Evolutionary conservation across 2,888 invertebrate species (phyloP).

Genomic region (Drosophila formosana): DNA sequence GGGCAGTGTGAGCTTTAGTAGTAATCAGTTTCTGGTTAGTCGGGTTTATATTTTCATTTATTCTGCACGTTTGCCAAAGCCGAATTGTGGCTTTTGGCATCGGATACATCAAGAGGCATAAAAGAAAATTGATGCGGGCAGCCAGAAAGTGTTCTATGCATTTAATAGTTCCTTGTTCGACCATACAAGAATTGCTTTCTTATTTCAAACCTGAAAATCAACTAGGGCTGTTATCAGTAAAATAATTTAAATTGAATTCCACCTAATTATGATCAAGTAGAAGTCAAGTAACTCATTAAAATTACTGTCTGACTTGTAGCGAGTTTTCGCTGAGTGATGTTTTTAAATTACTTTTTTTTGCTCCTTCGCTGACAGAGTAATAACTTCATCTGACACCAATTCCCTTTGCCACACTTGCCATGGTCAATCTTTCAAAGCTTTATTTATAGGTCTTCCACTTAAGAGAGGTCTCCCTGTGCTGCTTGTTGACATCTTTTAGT

Average conservation of each 20-base stretch:
- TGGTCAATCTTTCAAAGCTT: slow-evolving; percentile 22
- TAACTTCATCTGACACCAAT: slow-evolving; percentile 5
- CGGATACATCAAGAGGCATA: slow-evolving; percentile 40
- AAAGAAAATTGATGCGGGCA: slow-evolving; percentile 60
- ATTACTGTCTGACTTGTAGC: background rate
- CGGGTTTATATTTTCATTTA: slow-evolving; percentile 78
- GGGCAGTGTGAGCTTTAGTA: slow-evolving; percentile 43
- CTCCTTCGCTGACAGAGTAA: background rate
- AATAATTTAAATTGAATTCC: no score
- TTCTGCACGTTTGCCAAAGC: slow-evolving; percentile 63
- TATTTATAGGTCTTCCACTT: slow-evolving; percentile 46
- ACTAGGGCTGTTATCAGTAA: no score
- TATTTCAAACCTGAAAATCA: no score
- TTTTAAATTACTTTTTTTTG: slow-evolving; percentile 1
- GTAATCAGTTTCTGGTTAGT: slow-evolving; percentile 79
- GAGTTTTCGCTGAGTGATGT: background rate
- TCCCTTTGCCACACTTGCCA: background rate
- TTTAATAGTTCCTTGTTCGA: slow-evolving; percentile 59
- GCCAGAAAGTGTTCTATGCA: slow-evolving; percentile 47
- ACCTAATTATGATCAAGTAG: no score
- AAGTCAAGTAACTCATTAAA: slow-evolving; percentile 2
- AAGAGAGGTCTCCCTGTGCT: slow-evolving; percentile 27
- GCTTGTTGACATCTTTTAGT: slow-evolving; percentile 47
- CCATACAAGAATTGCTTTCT: slow-evolving; percentile 16
- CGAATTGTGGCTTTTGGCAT: slow-evolving; percentile 45